Evolutionary conservation across 30 jellyfish, hydroid and myxozoan genomes (phyloP).

Genomic region (Rhopilema esculentum): DNA sequence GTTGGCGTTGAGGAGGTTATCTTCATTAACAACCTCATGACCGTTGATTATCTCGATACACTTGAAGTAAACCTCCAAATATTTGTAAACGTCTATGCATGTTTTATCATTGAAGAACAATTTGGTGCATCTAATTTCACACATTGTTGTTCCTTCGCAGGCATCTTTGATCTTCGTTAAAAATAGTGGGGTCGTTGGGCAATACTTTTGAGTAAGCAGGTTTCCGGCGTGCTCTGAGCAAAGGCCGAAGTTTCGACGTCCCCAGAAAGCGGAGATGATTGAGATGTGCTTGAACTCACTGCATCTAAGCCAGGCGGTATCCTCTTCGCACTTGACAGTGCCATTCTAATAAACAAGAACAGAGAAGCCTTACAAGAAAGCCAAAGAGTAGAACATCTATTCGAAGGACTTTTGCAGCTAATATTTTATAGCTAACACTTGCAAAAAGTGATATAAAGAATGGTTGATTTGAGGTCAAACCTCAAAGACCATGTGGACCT

Average conservation of each 20-base stretch:
- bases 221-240: conserved; percentile 99
- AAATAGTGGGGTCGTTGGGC: conserved; percentile 98
- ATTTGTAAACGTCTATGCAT: conserved; percentile 98
- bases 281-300: conserved; percentile 96
- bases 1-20: conserved; percentile 96
- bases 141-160: conserved; percentile 99
- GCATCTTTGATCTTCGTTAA: conserved; percentile 98
- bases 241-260: conserved; percentile 98
- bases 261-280: conserved; percentile 99
- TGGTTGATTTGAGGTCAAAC: no score
- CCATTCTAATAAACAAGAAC: conserved; percentile 83
- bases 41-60: conserved; percentile 99
- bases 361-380: not conserved
- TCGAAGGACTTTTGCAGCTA: no score
- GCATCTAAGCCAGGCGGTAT: conserved; percentile 99
- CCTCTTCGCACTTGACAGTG: conserved; percentile 99
- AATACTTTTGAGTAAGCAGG: conserved; percentile 86
- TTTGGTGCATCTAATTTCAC: conserved; percentile 99
- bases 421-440: not conserved
- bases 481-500: no score
- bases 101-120: conserved; percentile 98
- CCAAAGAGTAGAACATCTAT: not conserved
- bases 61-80: conserved; percentile 96
- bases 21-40: conserved; percentile 99
- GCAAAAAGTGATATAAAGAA: not conserved